These are phyloP conservation scores for Lindbergichthys nudifrons DNA, from an alignment of 2,797 vertebrate species.

Conservation along the genomic window DNA sequence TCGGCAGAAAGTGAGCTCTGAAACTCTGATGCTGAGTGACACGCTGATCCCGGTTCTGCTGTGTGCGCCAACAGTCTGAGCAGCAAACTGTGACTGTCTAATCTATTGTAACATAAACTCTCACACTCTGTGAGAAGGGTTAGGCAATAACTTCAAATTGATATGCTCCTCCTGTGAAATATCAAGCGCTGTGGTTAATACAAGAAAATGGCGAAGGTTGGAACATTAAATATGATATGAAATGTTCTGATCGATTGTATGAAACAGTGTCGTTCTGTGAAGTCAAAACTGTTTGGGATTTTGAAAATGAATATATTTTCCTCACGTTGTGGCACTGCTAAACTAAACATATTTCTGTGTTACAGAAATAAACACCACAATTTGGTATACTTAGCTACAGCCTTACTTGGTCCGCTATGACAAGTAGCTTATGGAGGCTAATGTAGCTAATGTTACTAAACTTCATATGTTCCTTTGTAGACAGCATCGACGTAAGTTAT, in stretches of 20 bases:
- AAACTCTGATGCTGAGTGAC: constrained; percentile 33
- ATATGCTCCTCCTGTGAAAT: neutral
- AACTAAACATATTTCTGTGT: constrained; percentile 13
- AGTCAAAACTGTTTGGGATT: constrained; percentile 19
- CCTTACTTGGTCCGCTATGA: neutral
- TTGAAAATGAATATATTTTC: constrained; percentile 18
- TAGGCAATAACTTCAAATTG: neutral
- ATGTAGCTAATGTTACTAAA: neutral
- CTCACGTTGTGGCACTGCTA: neutral
- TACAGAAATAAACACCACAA: neutral
- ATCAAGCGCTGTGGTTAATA: constrained; percentile 7
- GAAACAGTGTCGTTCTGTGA: constrained; percentile 15
- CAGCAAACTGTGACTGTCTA: constrained; percentile 21
- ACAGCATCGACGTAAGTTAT: neutral
- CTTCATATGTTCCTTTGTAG: neutral
- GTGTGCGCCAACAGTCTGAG: constrained; percentile 25
- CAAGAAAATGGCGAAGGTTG: neutral
- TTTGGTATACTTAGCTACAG: neutral
- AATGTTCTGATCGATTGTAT: constrained; percentile 27
- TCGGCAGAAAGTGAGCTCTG: constrained; percentile 10
- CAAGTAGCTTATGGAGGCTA: neutral
- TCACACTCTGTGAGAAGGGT: constrained; percentile 25
- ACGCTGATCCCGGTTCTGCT: constrained; percentile 28
- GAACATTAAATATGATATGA: constrained; percentile 22
- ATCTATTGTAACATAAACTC: constrained; percentile 32